Conservation (phyloP, 2,888 invertebrate species). For the Charanyca ferruginea region DNA sequence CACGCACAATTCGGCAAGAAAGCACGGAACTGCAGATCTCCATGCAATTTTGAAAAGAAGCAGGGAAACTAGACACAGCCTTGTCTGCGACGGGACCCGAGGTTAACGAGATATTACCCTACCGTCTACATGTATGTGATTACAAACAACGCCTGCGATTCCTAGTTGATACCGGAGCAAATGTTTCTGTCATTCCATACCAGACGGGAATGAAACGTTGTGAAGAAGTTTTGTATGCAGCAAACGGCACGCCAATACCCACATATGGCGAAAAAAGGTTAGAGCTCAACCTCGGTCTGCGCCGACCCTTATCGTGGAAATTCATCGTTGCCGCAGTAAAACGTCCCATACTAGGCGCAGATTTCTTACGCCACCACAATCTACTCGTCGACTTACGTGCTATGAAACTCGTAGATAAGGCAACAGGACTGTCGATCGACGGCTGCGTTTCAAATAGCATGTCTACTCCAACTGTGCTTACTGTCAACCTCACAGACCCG, state of each 20-base stretch:
- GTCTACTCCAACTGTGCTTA: too few species aligned
- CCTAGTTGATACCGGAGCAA: too few species aligned
- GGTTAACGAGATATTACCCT: neutral
- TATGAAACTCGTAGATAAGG: neutral
- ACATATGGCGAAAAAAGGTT: neutral
- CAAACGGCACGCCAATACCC: neutral
- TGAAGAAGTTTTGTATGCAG: neutral
- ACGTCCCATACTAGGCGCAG: neutral
- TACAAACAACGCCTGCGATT: neutral
- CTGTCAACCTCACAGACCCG: too few species aligned
- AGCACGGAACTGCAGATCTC: conserved; percentile 1
- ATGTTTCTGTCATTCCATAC: neutral
- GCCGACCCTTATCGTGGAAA: neutral
- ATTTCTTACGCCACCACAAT: neutral
- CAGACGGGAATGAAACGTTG: neutral
- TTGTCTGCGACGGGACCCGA: neutral
- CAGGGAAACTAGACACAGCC: conserved; percentile 2
- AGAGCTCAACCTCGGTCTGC: neutral
- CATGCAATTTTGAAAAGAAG: neutral
- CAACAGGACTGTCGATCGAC: neutral
- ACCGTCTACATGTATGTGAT: neutral
- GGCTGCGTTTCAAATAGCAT: neutral
- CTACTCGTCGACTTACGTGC: neutral
- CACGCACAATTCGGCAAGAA: neutral
- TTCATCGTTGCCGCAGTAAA: neutral